Evolutionary conservation across 1,140 invertebrate species (phyloP).

Genomic region (Protaetia brevitarsis): DNA sequence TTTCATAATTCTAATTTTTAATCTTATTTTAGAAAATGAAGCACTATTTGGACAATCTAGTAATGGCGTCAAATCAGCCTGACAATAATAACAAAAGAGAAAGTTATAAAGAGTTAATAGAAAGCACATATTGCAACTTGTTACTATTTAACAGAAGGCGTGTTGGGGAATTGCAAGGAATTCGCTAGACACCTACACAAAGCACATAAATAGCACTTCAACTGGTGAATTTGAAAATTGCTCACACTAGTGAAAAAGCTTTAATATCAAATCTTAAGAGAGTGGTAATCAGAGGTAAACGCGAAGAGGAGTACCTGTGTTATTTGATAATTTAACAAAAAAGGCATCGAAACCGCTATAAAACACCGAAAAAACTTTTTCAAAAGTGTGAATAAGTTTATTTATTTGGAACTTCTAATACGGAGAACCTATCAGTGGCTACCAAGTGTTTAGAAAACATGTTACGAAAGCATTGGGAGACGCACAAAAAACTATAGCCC

Average conservation of each 20-base stretch:
- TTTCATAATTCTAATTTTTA: too few relatives aligned
- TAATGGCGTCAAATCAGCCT: not conserved
- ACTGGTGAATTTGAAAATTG: too few relatives aligned
- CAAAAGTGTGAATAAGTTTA: too few relatives aligned
- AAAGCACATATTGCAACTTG: not conserved
- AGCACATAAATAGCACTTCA: not conserved
- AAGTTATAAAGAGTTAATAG: not conserved
- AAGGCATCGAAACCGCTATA: not conserved
- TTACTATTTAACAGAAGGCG: not conserved
- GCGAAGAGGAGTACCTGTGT: too few relatives aligned
- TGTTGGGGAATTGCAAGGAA: not conserved
- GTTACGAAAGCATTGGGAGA: not conserved
- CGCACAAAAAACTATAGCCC: not conserved
- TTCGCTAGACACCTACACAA: not conserved
- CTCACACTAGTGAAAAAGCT: too few relatives aligned
- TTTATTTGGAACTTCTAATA: constrained; percentile 2
- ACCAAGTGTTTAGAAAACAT: constrained; percentile 23
- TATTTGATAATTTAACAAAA: too few relatives aligned
- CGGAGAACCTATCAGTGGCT: constrained; percentile 8
- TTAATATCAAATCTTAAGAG: too few relatives aligned
- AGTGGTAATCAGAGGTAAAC: too few relatives aligned
- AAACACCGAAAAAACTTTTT: too few relatives aligned
- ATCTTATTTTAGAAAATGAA: not conserved
- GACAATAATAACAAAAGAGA: not conserved
- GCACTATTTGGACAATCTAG: not conserved